A percentile compares a stretch with the other conserved stretches of the same genome.
Evolutionary conservation across 2,797 vertebrate genomes (phyloP).

Genomic region (Gymnothorax reevesii): DNA sequence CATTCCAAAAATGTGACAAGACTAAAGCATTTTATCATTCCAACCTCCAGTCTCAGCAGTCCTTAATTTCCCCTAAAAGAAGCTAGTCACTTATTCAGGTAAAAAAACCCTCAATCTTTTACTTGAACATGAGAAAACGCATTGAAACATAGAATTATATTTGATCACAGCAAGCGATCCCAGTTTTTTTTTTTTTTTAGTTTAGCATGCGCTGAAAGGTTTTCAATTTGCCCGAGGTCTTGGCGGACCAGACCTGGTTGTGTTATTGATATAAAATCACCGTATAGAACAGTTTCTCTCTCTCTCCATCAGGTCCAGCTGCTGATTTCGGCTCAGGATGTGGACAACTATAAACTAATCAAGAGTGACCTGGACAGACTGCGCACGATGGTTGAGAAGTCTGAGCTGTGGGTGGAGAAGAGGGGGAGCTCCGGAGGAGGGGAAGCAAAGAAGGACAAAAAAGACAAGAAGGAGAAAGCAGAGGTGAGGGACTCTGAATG

Average conservation of each 20-base stretch:
- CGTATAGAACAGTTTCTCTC: neutral
- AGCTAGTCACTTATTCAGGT: too few relatives aligned
- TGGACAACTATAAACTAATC: slow-evolving; percentile 97
- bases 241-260: neutral
- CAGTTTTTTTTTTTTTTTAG: too few relatives aligned
- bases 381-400: slow-evolving; percentile 94
- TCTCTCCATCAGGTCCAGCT: slow-evolving; percentile 83
- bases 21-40: neutral
- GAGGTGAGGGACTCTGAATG: slow-evolving; percentile 48
- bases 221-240: too few relatives aligned
- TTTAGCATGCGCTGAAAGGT: too few relatives aligned
- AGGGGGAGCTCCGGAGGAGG: slow-evolving; percentile 77
- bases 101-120: too few relatives aligned
- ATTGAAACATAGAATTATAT: neutral
- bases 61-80: neutral
- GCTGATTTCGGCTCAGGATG: slow-evolving; percentile 91
- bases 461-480: slow-evolving; percentile 69
- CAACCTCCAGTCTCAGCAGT: neutral
- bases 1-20: neutral
- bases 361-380: slow-evolving; percentile 91
- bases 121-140: too few relatives aligned
- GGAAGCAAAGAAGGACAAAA: slow-evolving; percentile 83
- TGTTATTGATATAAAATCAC: neutral
- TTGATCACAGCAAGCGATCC: neutral
- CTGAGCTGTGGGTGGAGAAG: slow-evolving; percentile 97